phyloP scores from a whole-genome alignment of 2,888 invertebrate species.

The Coelogynopora nodosa region DNA sequence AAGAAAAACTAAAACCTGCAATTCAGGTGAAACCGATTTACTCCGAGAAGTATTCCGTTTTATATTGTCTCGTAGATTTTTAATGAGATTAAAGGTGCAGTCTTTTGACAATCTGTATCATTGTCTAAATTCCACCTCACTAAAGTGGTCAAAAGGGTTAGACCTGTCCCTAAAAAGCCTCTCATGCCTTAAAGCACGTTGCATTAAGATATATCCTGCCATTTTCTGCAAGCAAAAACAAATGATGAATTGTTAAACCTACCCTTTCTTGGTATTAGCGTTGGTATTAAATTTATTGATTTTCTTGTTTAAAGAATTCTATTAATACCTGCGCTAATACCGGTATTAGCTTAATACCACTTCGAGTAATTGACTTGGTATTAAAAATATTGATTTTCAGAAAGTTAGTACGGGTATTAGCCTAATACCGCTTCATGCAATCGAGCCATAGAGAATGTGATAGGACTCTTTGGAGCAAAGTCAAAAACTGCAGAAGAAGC shows the following conservation, averaged over 20 bases:
- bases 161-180: not conserved
- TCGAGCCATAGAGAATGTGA: not conserved
- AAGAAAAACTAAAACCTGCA: not conserved
- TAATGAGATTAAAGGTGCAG: not conserved
- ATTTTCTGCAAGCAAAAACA: not conserved
- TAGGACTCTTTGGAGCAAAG: no score
- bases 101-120: not conserved
- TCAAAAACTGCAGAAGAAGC: not conserved
- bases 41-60: not conserved
- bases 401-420: not conserved
- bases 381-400: not conserved
- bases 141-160: not conserved
- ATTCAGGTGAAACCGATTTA: not conserved
- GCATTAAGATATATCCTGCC: no score
- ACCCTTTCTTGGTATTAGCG: not conserved
- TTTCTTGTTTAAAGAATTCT: not conserved
- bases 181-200: no score
- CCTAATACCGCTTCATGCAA: not conserved
- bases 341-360: not conserved
- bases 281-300: not conserved
- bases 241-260: not conserved
- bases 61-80: not conserved
- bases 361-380: not conserved
- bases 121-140: not conserved
- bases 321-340: not conserved